Base-by-base conservation (phyloP, 2,888 invertebrate genomes). In the Syrista parreyssii region DNA sequence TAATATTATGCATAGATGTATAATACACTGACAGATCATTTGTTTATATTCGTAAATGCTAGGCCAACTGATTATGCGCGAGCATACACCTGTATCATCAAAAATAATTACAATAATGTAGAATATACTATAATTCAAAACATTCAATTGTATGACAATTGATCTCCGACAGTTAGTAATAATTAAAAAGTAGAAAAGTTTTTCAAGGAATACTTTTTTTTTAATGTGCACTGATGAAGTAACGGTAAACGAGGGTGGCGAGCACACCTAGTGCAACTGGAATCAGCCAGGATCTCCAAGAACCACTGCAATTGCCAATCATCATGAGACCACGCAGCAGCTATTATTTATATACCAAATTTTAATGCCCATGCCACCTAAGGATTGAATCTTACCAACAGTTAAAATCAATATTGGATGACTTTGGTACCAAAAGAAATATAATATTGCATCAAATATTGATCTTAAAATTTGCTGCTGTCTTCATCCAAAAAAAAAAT, bases 211-310 rank as follows among this genome's bases (percentile, higher is more conserved):
- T 78, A 79, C 73, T 76, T 76, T 77, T 83, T 80, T 71, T 81
- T 85, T 88, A 91, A 69, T 87, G 90, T 79, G 87, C 81, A 76
- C 85, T 88, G 84, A 92, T 90, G 86, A 92, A 92, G 81, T 91
- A 92, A 85, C 92, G 90, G 87, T 92, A 92, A 82, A 92, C 86
- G 77, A 92, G 88, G 23, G 92, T 92, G 68, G 92, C 92, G 75
- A 92, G 84, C 33, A 92, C 86, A 68, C 92, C 92, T 73, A 93
- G 86, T 33, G 91, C 90, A 40, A 92, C 88, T 33, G 93, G 92
- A 82, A 92, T 90, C 86, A 92, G 86, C 93, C 92, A 93, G 31
- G 92, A 92, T 84, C 91, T 91, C 92, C 92, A 92, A 79, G 92
- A 91, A 79, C 88, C 89, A 87, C 92, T 92, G 91, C 86, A 92